These are phyloP conservation scores for Xestia sexstrigata DNA, from an alignment of 2,888 invertebrate genomes.

Conservation along the genomic window DNA sequence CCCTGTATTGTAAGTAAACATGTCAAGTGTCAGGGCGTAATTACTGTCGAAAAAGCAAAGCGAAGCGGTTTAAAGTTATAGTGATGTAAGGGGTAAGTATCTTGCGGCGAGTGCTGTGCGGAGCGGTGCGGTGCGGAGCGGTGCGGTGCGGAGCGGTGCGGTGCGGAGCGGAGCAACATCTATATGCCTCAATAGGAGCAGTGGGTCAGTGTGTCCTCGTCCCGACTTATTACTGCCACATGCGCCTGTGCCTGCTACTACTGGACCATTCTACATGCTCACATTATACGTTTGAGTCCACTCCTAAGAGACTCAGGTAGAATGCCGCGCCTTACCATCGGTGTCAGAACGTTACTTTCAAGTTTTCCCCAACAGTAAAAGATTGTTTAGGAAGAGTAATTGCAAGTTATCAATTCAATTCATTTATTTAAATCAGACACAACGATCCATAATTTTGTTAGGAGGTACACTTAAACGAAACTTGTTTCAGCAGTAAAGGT, in stretches of 20 bases:
- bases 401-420: not conserved
- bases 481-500: not conserved
- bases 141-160: not conserved
- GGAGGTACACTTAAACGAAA: not conserved
- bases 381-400: not conserved
- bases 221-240: slow-evolving; percentile 6
- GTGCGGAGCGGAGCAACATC: not conserved
- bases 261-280: not conserved
- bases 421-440: not conserved
- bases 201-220: slow-evolving; percentile 7
- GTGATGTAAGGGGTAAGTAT: not conserved
- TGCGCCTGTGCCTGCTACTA: slow-evolving; percentile 20
- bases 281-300: not conserved
- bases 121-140: not conserved
- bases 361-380: not conserved
- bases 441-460: not conserved
- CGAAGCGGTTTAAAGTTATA: not conserved
- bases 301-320: not conserved
- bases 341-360: not conserved
- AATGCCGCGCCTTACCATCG: not conserved
- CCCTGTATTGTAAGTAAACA: too few relatives aligned
- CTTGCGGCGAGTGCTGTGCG: not conserved
- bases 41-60: not conserved
- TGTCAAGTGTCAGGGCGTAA: too few relatives aligned
- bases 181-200: slow-evolving; percentile 20